A percentile compares a stretch with the other conserved stretches of the same genome.
phyloP scores from a whole-genome alignment of 2,888 invertebrate species.

The Athalia cordata region DNA sequence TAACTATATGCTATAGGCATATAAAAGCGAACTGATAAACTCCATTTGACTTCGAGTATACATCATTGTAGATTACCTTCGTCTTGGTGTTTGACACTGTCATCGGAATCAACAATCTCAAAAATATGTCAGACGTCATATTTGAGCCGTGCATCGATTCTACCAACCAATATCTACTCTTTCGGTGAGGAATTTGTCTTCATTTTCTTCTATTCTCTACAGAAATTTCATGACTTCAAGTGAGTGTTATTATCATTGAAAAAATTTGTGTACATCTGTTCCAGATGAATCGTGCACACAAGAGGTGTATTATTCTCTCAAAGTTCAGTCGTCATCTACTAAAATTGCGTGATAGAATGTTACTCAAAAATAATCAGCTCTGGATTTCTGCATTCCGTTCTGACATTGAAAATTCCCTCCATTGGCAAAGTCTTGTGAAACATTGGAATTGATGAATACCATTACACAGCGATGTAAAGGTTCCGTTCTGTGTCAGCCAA shows the following conservation, averaged over 20 bases:
- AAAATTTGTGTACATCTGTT: not conserved
- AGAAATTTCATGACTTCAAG: not conserved
- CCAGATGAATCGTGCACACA: conserved; percentile 17
- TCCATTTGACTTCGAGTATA: no score
- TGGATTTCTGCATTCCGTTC: not conserved
- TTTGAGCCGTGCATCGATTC: conserved; percentile 61
- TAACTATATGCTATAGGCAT: no score
- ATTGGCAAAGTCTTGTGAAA: no score
- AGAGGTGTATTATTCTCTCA: conserved; percentile 12
- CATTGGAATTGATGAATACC: no score
- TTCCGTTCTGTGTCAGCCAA: no score
- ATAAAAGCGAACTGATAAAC: no score
- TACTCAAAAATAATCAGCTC: not conserved
- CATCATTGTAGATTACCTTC: conserved; percentile 50
- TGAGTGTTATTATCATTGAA: not conserved
- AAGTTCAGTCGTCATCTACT: not conserved
- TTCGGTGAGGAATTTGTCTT: conserved; percentile 47
- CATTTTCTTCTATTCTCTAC: conserved; percentile 20
- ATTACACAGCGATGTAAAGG: no score
- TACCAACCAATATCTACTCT: conserved; percentile 58
- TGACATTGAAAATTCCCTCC: not conserved
- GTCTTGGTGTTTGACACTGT: conserved; percentile 55
- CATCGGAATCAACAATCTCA: conserved; percentile 52
- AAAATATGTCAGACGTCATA: conserved; percentile 55
- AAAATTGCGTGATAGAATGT: conserved; percentile 27